phyloP scores from a whole-genome alignment of 2,797 vertebrate species.

The Spea hammondii region DNA sequence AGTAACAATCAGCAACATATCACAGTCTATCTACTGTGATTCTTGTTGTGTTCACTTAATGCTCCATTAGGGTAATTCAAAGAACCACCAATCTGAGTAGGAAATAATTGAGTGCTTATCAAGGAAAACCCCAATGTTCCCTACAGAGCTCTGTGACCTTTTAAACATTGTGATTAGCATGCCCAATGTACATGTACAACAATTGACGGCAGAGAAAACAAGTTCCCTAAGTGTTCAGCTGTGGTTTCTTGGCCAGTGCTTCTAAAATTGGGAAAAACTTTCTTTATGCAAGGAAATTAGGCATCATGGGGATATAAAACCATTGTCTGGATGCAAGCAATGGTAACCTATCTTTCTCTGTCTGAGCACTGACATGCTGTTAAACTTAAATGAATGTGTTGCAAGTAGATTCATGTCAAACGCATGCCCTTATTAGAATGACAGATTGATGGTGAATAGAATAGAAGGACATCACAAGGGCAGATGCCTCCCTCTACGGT shows the following conservation, averaged over 20 bases:
- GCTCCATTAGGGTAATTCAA: constrained; percentile 54
- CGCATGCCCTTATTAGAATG: constrained; percentile 35
- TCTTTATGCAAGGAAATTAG: constrained; percentile 48
- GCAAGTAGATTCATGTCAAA: constrained; percentile 33
- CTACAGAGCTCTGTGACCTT: constrained; percentile 50
- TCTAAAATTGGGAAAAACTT: constrained; percentile 47
- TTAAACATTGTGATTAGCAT: constrained; percentile 52
- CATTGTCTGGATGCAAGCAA: constrained; percentile 49
- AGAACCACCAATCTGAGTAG: constrained; percentile 53
- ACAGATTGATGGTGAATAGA: constrained; percentile 25
- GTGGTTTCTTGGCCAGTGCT: constrained; percentile 44
- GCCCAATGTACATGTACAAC: constrained; percentile 44
- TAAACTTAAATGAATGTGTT: constrained; percentile 42
- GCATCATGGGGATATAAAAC: constrained; percentile 41
- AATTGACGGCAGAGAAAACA: constrained; percentile 49
- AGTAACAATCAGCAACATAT: constrained; percentile 52
- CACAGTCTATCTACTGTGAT: constrained; percentile 50
- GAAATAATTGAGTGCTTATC: constrained; percentile 53
- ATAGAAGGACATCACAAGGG: constrained; percentile 28
- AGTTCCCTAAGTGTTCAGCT: constrained; percentile 47
- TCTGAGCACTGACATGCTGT: constrained; percentile 41
- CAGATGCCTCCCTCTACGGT: constrained; percentile 24
- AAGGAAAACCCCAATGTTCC: constrained; percentile 51
- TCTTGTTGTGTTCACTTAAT: constrained; percentile 53
- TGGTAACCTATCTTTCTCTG: constrained; percentile 51